Conservation (phyloP, 2,797 vertebrate species). For the Enteromius paludinosus region DNA sequence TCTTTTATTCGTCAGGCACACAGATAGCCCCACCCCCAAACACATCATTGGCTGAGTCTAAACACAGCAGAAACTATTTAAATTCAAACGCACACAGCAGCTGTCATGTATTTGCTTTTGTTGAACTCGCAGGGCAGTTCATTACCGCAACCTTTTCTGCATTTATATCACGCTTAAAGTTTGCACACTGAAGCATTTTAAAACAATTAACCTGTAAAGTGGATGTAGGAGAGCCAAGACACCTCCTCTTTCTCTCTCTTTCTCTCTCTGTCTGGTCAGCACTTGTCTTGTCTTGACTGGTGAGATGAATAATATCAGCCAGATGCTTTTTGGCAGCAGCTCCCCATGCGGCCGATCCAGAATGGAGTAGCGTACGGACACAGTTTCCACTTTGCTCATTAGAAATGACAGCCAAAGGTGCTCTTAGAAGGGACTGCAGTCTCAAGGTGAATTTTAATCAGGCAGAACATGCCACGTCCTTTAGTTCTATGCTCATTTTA, state of each 20-base stretch:
- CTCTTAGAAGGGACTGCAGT: constrained; percentile 18
- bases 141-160: constrained; percentile 6
- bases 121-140: neutral
- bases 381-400: constrained; percentile 46
- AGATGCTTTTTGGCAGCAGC: constrained; percentile 60
- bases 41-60: neutral
- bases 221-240: constrained; percentile 3
- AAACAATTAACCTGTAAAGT: constrained; percentile 28
- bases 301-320: constrained; percentile 65
- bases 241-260: neutral
- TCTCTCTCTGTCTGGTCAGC: constrained; percentile 48
- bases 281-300: constrained; percentile 63
- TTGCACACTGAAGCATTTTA: constrained; percentile 24
- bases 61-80: neutral
- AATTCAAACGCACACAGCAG: too few relatives aligned
- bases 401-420: constrained; percentile 45
- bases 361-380: constrained; percentile 29
- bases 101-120: neutral
- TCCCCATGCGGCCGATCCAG: constrained; percentile 31
- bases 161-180: neutral
- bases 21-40: neutral
- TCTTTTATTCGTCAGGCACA: neutral
- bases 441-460: constrained; percentile 55
- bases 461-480: constrained; percentile 7
- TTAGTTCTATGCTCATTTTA: neutral